Percentiles rank a stretch among this genome's conserved stretches.
phyloP scores from a whole-genome alignment of 2,113 vertebrate species.

The Pseudopipra pipra region DNA sequence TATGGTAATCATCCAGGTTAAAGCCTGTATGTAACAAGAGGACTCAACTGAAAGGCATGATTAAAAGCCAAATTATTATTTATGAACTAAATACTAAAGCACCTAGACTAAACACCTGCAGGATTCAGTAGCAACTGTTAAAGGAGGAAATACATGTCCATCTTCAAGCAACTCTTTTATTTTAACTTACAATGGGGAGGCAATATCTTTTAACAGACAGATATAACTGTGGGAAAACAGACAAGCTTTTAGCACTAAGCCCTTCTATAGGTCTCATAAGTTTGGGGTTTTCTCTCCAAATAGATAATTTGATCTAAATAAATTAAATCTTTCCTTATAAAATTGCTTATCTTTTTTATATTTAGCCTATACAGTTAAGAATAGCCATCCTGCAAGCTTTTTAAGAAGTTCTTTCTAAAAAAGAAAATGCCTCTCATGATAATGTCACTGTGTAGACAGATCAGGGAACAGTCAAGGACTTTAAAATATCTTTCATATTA shows the following conservation, averaged over 20 bases:
- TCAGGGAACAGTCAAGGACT: not conserved
- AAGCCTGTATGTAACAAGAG: not conserved
- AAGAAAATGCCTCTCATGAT: not conserved
- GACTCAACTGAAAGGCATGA: slow-evolving; percentile 26
- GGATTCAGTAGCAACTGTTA: slow-evolving; percentile 27
- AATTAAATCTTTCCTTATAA: not conserved
- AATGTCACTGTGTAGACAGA: not conserved
- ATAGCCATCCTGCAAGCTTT: not conserved
- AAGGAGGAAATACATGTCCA: not conserved
- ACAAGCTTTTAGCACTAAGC: not conserved
- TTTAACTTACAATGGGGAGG: not conserved
- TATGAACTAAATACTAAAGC: slow-evolving; percentile 21
- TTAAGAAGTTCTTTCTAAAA: not conserved
- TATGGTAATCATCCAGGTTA: not conserved
- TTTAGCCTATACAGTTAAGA: not conserved
- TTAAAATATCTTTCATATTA: not conserved
- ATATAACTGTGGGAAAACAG: not conserved
- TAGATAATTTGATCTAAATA: not conserved
- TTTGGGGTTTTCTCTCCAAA: not conserved
- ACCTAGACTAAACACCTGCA: slow-evolving; percentile 12
- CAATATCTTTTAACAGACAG: not conserved
- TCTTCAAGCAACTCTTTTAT: not conserved
- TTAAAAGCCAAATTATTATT: slow-evolving; percentile 57
- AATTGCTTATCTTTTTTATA: not conserved
- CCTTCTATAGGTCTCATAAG: not conserved